Evolutionary conservation across 1,140 invertebrate species (phyloP), one percentile per base, ranked within the genome.

Genomic region (Aphelenchoides avenae): DNA sequence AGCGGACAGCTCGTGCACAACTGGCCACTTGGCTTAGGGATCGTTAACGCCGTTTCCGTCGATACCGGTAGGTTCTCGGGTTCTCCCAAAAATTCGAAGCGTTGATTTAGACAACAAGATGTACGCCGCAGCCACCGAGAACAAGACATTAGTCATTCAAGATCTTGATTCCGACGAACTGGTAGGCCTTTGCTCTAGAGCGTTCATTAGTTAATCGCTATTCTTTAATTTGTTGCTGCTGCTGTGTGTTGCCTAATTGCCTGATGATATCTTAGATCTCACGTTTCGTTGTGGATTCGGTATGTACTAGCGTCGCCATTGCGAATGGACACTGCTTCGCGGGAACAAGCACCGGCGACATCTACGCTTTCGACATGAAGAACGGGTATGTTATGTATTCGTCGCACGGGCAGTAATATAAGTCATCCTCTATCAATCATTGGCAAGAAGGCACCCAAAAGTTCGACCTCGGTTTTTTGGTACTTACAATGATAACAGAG

Each of bases 1-100:
- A 74, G 83, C 75, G 79, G 83, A 30, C 73, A 72, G 22, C 84
- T 83, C 61, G 66, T 87, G 15, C 79, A 79, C 61, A 63, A 83
- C 78, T 47, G 80, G 81, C 41, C 77, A 71, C 44, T 79, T 78
- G 71, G 76, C 64, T 57, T 78, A 76, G 20, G 80, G 79, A 11
- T 64, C 68, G 30, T 79, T 84, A 9, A 83, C 81, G 62, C 78
- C 37, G 82, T 81, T 75, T 52, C 63, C 46, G 13, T 82, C 48
- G 71, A 64, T n/a, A n/a, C n/a, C n/a, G n/a, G n/a, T n/a, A n/a
- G n/a, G n/a, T n/a, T n/a, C n/a, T n/a, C n/a, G n/a, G n/a, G n/a
- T n/a, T n/a, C n/a, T n/a, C n/a, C n/a, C n/a, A n/a, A n/a, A n/a
- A n/a, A n/a, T n/a, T n/a, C n/a, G n/a, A n/a, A n/a, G n/a, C n/a